Conservation (phyloP, 2,113 vertebrate species). For the Vidua macroura region DNA sequence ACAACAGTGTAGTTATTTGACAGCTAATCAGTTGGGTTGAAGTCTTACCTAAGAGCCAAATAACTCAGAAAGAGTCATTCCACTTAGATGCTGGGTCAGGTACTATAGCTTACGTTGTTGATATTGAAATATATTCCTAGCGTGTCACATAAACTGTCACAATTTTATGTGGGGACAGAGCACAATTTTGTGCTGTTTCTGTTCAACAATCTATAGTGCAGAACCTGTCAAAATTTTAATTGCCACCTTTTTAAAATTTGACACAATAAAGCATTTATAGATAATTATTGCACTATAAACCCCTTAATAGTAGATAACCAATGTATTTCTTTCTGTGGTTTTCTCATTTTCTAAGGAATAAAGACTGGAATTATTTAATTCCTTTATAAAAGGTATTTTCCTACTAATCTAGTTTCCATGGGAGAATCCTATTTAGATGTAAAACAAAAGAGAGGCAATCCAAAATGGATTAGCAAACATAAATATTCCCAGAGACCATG, state of each 20-base stretch:
- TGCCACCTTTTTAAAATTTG: background rate
- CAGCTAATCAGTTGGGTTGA: background rate
- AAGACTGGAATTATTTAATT: constrained; percentile 17
- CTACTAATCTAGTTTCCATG: background rate
- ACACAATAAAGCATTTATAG: background rate
- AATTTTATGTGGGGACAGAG: background rate
- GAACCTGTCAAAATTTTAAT: background rate
- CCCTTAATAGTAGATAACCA: background rate
- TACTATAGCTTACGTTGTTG: background rate
- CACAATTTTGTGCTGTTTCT: background rate
- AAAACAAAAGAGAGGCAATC: constrained; percentile 1
- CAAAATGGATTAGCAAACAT: background rate
- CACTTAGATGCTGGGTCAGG: background rate
- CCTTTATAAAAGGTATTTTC: background rate
- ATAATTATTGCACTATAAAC: background rate
- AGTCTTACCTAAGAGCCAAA: background rate
- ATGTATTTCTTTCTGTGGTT: background rate
- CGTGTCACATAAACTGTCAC: background rate
- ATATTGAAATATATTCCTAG: background rate
- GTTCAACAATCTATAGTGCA: background rate
- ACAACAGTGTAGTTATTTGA: background rate
- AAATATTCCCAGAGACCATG: background rate
- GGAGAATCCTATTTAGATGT: background rate
- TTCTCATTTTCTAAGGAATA: background rate
- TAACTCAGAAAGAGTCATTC: background rate